Evolutionary conservation across 2,797 vertebrate genomes (phyloP), one percentile per base, ranked within the genome.

Genomic region (Podarcis lilfordi): DNA sequence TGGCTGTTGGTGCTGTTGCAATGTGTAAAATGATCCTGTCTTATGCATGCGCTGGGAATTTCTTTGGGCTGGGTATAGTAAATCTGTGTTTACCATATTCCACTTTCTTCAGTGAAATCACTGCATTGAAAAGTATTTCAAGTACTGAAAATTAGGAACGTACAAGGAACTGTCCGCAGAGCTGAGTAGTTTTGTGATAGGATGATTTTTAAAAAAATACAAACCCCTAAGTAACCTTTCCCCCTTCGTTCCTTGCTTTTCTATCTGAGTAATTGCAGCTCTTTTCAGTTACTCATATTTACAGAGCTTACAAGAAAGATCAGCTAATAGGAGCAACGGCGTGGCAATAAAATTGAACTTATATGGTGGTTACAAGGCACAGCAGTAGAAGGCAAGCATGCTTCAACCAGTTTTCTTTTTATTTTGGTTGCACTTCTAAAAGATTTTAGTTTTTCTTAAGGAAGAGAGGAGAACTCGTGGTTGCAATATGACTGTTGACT

Each of bases 271-370:
- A 76, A 55, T 86, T 71, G 77, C 10, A 37, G 81, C 21, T 85
- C 8, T 89, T 91, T 78, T 86, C 17, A 69, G 35, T 82, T 90
- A 7, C 76, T 86, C 61, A 8, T 87, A 27, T 85, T 91, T 79
- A 40, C 1, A 37, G 29, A n/a, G 72, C 37, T 50, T 75, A 78
- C 85, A 86, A 55, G 45, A 45, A 40, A 72, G 17, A 29, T 69
- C 82, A 19, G 7, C 75, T 90, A 68, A 45, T 43, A 50, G 25
- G 61, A 69, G 29, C 15, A 86, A 75, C 80, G 15, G 72, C 64
- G 43, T 1, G 64, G 59, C 6, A 76, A 19, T 87, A 74, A 3
- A 79, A 88, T 81, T 74, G 66, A 68, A 89, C 68, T 32, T 69
- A 0, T 85, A 17, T 10, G 75, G 4, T 82, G 83, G 4, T 15